Base-by-base conservation (phyloP, 2,888 invertebrate genomes). In the Hemaris fuciformis region DNA sequence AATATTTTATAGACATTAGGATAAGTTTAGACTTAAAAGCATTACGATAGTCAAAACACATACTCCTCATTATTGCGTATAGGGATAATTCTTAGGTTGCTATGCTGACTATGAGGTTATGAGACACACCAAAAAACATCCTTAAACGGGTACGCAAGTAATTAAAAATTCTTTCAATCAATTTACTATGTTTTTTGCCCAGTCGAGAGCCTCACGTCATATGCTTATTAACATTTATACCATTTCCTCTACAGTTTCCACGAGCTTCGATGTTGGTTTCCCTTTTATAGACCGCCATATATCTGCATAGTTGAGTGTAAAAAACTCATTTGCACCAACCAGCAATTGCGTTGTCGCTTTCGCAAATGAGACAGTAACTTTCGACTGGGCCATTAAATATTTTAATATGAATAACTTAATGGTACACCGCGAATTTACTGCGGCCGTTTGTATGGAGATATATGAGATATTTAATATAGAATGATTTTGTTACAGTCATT, bases 401-500 rank as follows among this genome's bases (percentile, higher is more conserved):
- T 68, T 67, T 66, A 61, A 60, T 61, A 56, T 56, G n/a, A 27
- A 48, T 27, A 53, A 18, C 48, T 53, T 48, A 10, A 46, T 46
- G 64, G 66, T 38, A n/a, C 38, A 38, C n/a, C 10, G 38, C 38
- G 38, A 38, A 3, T 13, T 38, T 38, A 13, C 38, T 27, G 27
- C 27, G 7, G 27, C 7, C 27, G 27, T 27, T 27, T 27, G 27
- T 38, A 13, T 38, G 4, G 38, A 10, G 13, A n/a, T n/a, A n/a
- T 3, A 38, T 38, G 38, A 38, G 38, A 4, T n/a, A 38, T 38
- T 13, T 38, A 38, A n/a, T n/a, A 1, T n/a, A 38, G 38, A 38
- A 4, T 38, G 3, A n/a, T 4, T 38, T 4, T 10, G 38, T 13
- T 1, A 34, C 13, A 38, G 38, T n/a, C 38, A 38, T 38, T 38